phyloP scores from a whole-genome alignment of 1,140 invertebrate species.

The Brachionus manjavacas region DNA sequence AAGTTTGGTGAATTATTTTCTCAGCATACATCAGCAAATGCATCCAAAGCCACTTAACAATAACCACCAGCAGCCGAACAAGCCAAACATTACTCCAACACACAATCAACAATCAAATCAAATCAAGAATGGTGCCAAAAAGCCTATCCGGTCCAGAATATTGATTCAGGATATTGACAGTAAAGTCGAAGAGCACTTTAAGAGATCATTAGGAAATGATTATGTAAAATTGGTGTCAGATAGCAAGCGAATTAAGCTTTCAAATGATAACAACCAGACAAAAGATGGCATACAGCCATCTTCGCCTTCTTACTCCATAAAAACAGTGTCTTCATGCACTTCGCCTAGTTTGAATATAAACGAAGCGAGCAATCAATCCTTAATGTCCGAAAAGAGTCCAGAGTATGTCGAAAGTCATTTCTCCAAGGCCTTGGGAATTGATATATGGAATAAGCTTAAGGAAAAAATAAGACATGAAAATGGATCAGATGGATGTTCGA shows the following conservation, averaged over 20 bases:
- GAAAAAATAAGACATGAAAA: conserved; percentile 21
- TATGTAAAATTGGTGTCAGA: not conserved
- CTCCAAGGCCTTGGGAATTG: conserved; percentile 13
- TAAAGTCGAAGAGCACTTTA: conserved; percentile 19
- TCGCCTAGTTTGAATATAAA: not conserved
- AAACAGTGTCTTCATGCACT: not conserved
- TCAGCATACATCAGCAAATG: not conserved
- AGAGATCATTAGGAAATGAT: conserved; percentile 25
- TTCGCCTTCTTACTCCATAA: not conserved
- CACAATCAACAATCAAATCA: no score
- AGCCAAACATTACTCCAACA: not conserved
- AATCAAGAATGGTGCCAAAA: not conserved
- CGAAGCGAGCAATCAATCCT: not conserved
- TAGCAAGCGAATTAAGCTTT: not conserved
- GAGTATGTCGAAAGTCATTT: conserved; percentile 1
- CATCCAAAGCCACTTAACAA: not conserved
- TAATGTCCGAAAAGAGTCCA: not conserved
- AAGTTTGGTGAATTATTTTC: not conserved
- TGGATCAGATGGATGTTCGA: not conserved
- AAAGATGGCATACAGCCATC: not conserved
- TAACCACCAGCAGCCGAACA: not conserved
- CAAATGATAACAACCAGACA: not conserved
- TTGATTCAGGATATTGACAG: not conserved
- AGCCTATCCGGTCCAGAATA: not conserved
- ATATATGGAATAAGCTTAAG: conserved; percentile 31